Percentiles rank a stretch among this genome's conserved stretches.
Evolutionary conservation across 2,888 invertebrate genomes (phyloP).

Genomic region (Ichneumon xanthorius): DNA sequence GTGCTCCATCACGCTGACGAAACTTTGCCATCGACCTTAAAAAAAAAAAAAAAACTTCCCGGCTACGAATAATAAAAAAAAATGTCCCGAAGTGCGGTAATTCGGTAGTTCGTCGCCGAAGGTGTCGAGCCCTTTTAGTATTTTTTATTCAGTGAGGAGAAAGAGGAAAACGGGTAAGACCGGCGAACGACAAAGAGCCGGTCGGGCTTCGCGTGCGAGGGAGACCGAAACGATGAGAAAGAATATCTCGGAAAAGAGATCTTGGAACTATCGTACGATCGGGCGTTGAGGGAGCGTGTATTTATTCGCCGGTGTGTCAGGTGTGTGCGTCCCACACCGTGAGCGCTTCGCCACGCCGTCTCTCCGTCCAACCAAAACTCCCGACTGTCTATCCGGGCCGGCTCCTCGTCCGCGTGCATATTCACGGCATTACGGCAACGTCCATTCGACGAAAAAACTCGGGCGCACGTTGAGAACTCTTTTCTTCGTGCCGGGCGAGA

Average conservation of each 20-base stretch:
- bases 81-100: neutral
- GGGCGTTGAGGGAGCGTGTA: neutral
- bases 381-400: neutral
- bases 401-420: conserved; percentile 19
- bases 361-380: conserved; percentile 36
- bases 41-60: neutral
- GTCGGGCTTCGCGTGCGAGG: neutral
- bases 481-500: conserved; percentile 34
- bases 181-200: neutral
- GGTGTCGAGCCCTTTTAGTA: neutral
- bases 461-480: conserved; percentile 25
- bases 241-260: neutral
- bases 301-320: conserved; percentile 44
- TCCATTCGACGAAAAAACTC: conserved; percentile 30
- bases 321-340: conserved; percentile 33
- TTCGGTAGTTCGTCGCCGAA: neutral
- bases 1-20: neutral
- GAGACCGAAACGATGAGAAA: neutral
- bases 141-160: neutral
- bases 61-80: neutral
- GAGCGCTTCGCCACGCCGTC: conserved; percentile 10
- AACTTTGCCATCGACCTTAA: neutral
- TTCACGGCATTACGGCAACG: conserved; percentile 20
- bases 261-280: neutral
- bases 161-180: conserved; percentile 15